phyloP scores from a whole-genome alignment of 1,140 invertebrate genomes.

The Bombus confusus region DNA sequence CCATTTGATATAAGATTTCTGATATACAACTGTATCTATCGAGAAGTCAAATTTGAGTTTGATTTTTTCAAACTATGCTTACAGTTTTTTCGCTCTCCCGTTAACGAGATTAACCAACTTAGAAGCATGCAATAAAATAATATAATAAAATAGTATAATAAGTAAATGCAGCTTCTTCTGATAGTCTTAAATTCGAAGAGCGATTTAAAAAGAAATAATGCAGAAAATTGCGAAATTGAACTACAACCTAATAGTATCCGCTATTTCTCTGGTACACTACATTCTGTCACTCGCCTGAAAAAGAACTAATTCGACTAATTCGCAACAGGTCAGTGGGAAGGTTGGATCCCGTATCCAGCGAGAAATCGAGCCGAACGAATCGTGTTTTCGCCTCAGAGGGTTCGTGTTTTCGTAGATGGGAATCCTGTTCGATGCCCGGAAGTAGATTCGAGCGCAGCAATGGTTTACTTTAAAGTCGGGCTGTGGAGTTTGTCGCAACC shows the following conservation, averaged over 20 bases:
- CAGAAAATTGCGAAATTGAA: too few species aligned
- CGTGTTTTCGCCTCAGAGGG: background rate
- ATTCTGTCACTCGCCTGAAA: background rate
- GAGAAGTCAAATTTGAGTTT: too few species aligned
- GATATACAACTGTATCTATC: background rate
- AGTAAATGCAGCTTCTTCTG: too few species aligned
- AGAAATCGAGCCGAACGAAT: conserved; percentile 8
- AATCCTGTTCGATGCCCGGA: conserved; percentile 2
- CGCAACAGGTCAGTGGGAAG: conserved; percentile 18
- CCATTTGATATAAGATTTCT: background rate
- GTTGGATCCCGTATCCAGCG: background rate
- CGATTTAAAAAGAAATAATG: too few species aligned
- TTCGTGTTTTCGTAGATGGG: background rate
- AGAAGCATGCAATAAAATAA: too few species aligned
- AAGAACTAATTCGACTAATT: conserved; percentile 13
- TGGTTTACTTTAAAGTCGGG: conserved; percentile 22
- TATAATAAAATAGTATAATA: too few species aligned
- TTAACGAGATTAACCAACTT: too few species aligned
- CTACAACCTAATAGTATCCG: too few species aligned
- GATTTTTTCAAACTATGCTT: too few species aligned
- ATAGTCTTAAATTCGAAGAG: too few species aligned
- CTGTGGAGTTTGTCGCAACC: background rate
- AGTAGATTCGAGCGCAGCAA: conserved; percentile 30
- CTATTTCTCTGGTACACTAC: background rate
- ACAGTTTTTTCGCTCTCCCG: too few species aligned